Conservation (phyloP, 2,888 invertebrate species). For the Leptinotarsa peninsularis region DNA sequence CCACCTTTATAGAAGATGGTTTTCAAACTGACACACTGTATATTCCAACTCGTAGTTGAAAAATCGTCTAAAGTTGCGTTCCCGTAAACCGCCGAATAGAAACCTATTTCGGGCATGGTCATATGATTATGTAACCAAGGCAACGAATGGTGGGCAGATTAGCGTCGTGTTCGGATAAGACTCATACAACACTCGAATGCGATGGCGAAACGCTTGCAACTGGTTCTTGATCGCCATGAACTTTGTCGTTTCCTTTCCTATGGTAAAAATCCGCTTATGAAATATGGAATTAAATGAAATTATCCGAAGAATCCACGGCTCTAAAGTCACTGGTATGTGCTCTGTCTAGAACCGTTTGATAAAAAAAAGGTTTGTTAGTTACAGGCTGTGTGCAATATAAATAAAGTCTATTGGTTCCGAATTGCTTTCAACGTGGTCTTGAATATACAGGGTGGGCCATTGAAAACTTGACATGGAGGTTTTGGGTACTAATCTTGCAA, state of each 20-base stretch:
- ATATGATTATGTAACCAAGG: conserved; percentile 49
- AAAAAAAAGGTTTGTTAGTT: background rate
- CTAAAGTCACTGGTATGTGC: background rate
- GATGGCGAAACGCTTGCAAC: conserved; percentile 40
- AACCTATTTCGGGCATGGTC: conserved; percentile 40
- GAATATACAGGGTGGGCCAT: too few relatives aligned
- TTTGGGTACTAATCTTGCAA: too few relatives aligned
- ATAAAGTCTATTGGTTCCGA: too few relatives aligned
- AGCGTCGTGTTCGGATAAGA: conserved; percentile 51
- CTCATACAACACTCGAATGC: conserved; percentile 45
- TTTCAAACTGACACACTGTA: too few relatives aligned
- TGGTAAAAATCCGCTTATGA: conserved; percentile 31
- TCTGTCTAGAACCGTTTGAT: background rate
- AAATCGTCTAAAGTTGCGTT: background rate
- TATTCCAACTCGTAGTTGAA: background rate
- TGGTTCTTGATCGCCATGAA: conserved; percentile 58
- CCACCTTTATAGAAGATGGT: too few relatives aligned
- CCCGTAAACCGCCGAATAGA: conserved; percentile 20
- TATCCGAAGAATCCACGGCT: conserved; percentile 13
- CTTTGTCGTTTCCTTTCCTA: conserved; percentile 42
- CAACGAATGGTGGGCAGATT: conserved; percentile 54
- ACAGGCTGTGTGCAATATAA: background rate
- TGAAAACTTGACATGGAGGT: too few relatives aligned
- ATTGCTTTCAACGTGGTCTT: too few relatives aligned
- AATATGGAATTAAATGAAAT: conserved; percentile 34